Evolutionary conservation across 2,113 vertebrate species (phyloP).

Genomic region (Microtus pennsylvanicus): DNA sequence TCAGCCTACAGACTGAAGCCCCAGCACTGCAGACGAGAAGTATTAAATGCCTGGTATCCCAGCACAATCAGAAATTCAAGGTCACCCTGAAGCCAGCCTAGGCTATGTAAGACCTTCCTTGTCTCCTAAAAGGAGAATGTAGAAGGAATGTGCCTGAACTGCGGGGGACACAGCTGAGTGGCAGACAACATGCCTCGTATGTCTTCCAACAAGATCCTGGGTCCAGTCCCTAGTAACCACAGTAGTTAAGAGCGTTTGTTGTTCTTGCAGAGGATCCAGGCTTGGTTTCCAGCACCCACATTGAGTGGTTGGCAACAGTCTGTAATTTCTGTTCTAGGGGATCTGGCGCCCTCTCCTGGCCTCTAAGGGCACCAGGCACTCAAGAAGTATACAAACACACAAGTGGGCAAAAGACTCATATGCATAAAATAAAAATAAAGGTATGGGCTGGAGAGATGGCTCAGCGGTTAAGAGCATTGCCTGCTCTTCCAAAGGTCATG

Average conservation of each 20-base stretch:
- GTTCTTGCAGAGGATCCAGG: too few relatives aligned
- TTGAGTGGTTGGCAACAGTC: neutral
- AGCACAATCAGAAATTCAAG: neutral
- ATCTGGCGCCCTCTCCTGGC: neutral
- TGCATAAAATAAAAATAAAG: neutral
- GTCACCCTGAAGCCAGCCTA: neutral
- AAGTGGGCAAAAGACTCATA: neutral
- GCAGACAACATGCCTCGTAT: neutral
- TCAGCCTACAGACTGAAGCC: neutral
- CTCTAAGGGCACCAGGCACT: neutral
- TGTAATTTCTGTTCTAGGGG: neutral
- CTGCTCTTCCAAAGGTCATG: too few relatives aligned
- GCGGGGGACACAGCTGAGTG: neutral
- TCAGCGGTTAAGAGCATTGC: too few relatives aligned
- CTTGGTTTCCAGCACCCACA: neutral
- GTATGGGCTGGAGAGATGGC: neutral
- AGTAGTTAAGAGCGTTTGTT: neutral
- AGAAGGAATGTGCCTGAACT: neutral
- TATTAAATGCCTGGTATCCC: neutral
- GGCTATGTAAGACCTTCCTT: neutral
- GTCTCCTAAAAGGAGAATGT: neutral
- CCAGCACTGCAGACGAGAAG: neutral
- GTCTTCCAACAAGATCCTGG: neutral
- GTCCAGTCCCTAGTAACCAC: neutral
- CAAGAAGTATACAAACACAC: neutral